Percentiles rank a stretch among this genome's conserved stretches.
Conservation (phyloP, 2,113 vertebrate genomes). For the Pelobates fuscus region DNA sequence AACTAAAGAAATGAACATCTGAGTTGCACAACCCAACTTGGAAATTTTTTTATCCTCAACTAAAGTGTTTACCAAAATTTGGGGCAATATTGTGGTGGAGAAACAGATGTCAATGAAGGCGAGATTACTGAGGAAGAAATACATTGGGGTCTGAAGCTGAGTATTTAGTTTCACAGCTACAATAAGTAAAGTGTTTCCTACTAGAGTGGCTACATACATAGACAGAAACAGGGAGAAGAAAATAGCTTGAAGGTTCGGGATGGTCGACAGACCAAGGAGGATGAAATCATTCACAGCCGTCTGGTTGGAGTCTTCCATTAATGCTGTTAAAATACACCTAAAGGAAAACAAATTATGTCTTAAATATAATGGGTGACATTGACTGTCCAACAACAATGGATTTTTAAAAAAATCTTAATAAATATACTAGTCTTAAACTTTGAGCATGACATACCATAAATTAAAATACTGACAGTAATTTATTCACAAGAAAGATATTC, state of each 20-base stretch:
- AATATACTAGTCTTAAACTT: too few species aligned
- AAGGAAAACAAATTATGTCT: too few species aligned
- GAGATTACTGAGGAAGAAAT: conserved; percentile 20
- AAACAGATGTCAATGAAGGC: conserved; percentile 19
- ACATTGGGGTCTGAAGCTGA: conserved; percentile 4
- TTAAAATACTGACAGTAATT: too few species aligned
- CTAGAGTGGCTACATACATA: neutral
- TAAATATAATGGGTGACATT: too few species aligned
- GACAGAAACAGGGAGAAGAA: neutral
- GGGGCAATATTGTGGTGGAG: neutral
- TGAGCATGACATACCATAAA: too few species aligned
- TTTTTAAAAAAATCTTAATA: too few species aligned
- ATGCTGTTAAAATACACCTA: too few species aligned
- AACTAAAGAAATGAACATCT: conserved; percentile 3
- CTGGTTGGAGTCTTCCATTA: too few species aligned
- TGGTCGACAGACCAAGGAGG: neutral
- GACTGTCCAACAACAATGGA: too few species aligned
- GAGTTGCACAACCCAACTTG: neutral
- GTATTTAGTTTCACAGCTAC: neutral
- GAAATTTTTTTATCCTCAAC: neutral
- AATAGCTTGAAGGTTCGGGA: neutral
- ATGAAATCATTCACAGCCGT: too few species aligned
- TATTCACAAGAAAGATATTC: too few species aligned
- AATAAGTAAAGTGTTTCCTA: conserved; percentile 1
- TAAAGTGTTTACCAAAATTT: neutral